Conservation (phyloP, 2,797 vertebrate genomes). For the Chloroceryle amazona region DNA sequence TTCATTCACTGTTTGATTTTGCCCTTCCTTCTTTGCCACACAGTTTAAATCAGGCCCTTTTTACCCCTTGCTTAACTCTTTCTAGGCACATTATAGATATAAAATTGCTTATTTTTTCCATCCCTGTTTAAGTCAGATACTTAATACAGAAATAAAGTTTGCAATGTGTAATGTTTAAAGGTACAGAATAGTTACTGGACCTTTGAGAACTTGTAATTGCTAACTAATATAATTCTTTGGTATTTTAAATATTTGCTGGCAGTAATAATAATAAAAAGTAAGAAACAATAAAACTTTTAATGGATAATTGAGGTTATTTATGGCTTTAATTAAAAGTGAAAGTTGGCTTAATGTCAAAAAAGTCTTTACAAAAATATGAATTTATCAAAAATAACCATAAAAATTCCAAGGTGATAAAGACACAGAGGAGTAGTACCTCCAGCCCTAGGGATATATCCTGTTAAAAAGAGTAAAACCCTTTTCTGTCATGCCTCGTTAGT, state of each 20-base stretch:
- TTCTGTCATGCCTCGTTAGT: slow-evolving; percentile 85
- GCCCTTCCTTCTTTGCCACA: background rate
- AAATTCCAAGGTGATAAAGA: slow-evolving; percentile 86
- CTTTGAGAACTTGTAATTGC: slow-evolving; percentile 73
- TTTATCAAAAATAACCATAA: slow-evolving; percentile 84
- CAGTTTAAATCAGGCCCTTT: background rate
- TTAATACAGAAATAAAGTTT: background rate
- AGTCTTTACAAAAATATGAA: slow-evolving; percentile 81
- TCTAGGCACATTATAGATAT: background rate
- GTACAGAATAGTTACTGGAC: slow-evolving; percentile 45
- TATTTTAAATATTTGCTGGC: slow-evolving; percentile 84
- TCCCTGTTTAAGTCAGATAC: background rate
- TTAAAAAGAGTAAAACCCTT: slow-evolving; percentile 83
- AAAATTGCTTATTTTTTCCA: slow-evolving; percentile 19
- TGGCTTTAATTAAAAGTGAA: slow-evolving; percentile 85
- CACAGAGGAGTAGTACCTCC: slow-evolving; percentile 77
- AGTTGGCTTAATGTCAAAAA: slow-evolving; percentile 79
- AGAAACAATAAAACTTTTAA: slow-evolving; percentile 82
- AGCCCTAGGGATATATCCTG: slow-evolving; percentile 80
- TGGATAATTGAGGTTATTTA: slow-evolving; percentile 84
- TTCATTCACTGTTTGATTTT: background rate
- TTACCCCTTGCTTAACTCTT: background rate
- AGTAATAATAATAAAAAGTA: slow-evolving; percentile 73
- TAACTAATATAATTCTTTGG: slow-evolving; percentile 71
- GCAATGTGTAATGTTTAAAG: slow-evolving; percentile 14